Percentiles rank a stretch among this genome's conserved stretches.
phyloP scores from a whole-genome alignment of 2,797 vertebrate genomes.

The Trachops cirrhosus region DNA sequence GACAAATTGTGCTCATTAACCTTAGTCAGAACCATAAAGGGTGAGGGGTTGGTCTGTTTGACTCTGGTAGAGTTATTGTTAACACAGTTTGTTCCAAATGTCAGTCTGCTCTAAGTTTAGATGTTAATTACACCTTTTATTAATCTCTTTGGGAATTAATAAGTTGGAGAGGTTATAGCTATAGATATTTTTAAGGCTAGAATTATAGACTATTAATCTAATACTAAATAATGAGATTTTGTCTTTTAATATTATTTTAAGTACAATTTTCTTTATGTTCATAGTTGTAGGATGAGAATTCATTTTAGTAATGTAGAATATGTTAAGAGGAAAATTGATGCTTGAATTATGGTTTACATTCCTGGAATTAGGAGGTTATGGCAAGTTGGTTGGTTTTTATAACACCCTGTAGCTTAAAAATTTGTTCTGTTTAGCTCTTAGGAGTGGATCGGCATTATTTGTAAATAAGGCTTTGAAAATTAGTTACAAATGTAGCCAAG shows the following conservation, averaged over 20 bases:
- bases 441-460: conserved; percentile 36
- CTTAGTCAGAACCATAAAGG: conserved; percentile 45
- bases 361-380: conserved; percentile 58
- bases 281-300: conserved; percentile 40
- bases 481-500: background rate
- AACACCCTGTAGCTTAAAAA: conserved; percentile 38
- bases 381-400: conserved; percentile 56
- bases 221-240: conserved; percentile 60
- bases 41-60: conserved; percentile 37
- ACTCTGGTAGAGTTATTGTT: conserved; percentile 4
- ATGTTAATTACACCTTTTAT: conserved; percentile 53
- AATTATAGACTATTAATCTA: conserved; percentile 50
- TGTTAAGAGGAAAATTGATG: conserved; percentile 51
- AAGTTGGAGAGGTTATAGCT: conserved; percentile 42
- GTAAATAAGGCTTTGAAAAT: conserved; percentile 50
- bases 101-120: conserved; percentile 45
- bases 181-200: conserved; percentile 53
- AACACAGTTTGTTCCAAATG: conserved; percentile 48
- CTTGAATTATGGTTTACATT: conserved; percentile 51
- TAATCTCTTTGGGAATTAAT: conserved; percentile 51
- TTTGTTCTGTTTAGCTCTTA: conserved; percentile 36
- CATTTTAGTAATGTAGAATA: conserved; percentile 52
- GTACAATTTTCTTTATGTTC: conserved; percentile 52
- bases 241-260: conserved; percentile 56
- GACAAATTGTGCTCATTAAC: conserved; percentile 47